A percentile compares a stretch with the other conserved stretches of the same genome.
phyloP scores from a whole-genome alignment of 2,113 vertebrate species.

The Bubo scandiacus region DNA sequence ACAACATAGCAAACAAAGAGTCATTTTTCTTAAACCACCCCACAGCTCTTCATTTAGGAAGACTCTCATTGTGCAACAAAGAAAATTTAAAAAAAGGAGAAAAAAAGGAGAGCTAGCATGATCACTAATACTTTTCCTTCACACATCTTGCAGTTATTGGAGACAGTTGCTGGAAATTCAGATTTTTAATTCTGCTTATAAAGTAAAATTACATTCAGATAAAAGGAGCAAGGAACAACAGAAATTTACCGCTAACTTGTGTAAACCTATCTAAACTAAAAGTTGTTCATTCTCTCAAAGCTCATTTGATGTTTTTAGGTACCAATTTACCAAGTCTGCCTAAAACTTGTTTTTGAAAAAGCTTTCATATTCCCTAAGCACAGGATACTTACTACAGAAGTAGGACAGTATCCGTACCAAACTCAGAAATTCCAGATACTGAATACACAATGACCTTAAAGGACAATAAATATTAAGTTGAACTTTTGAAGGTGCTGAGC shows the following conservation, averaged over 20 bases:
- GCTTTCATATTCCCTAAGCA: neutral
- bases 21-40: neutral
- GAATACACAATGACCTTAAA: neutral
- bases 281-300: neutral
- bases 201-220: neutral
- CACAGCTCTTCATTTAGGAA: neutral
- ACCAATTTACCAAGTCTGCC: neutral
- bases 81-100: accelerated
- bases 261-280: neutral
- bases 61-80: neutral
- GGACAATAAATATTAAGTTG: neutral
- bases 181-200: neutral
- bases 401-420: neutral
- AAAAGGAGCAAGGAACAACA: neutral
- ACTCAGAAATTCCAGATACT: neutral
- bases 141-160: neutral
- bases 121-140: neutral
- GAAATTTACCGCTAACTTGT: too few species aligned
- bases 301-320: neutral
- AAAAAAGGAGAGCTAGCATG: too few species aligned
- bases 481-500: neutral
- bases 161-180: neutral
- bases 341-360: neutral
- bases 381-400: neutral
- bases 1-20: neutral